Evolutionary conservation across 2,888 invertebrate species (phyloP), one percentile per base, ranked within the genome.

Genomic region (Dicranocentrus wangi): DNA sequence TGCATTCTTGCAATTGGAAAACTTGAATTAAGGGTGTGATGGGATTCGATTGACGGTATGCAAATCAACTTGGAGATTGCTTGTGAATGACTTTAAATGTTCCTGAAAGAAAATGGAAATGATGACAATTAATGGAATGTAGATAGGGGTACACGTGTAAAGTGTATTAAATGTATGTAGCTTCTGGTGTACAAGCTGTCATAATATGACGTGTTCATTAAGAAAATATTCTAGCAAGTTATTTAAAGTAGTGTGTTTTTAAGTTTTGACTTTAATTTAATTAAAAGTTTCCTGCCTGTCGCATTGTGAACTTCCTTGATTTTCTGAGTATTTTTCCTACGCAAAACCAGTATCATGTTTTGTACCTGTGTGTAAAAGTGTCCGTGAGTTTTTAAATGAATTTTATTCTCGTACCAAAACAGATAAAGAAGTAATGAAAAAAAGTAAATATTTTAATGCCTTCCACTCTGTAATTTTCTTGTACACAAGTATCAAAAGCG

Each of bases 231-330:
- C 13, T 8, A 39, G 39, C 39, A 39, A 39, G 13, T 8, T 13
- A n/a, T n/a, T n/a, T n/a, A n/a, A 39, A 39, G 39, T 13, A 39
- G 5, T 39, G 13, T 8, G 5, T 39, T 39, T 13, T 5, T 39
- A 39, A 39, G 13, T 5, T 13, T 39, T 39, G 39, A 13, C 39
- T 47, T 47, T 15, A 47, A 47, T 47, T 47, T n/a, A 47, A 47
- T 32, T 17, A 32, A 42, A 19, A 15, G 23, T 66, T 66, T 43
- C 43, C 28, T 53, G 19, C n/a, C 17, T 21, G 17, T 21, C 42
- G 1, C 17, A 19, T 68, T 53, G 32, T 25, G 32, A 53, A 32
- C 53, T 66, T 66, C 68, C 68, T 68, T 51, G 32, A 15, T 15
- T 21, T 47, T 47, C 8, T 21, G 23, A 42, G 42, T 65, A 42